Conservation (phyloP, 2,888 invertebrate genomes). For the Bimastos eiseni region DNA sequence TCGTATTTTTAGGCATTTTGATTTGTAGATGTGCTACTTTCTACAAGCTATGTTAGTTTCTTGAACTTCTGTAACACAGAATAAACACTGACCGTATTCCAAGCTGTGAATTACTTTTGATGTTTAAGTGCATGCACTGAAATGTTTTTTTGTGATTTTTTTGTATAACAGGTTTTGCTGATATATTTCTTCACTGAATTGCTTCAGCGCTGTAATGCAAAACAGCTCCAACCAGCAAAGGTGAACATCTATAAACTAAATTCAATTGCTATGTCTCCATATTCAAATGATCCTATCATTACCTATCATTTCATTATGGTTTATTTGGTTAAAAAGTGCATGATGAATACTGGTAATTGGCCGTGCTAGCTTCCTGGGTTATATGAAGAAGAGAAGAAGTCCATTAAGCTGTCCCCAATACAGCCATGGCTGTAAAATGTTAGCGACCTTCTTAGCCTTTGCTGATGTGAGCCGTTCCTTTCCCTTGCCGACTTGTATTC, state of each 20-base stretch:
- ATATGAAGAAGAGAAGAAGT: no score
- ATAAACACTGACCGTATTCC: background rate
- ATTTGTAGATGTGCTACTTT: background rate
- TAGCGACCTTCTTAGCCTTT: no score
- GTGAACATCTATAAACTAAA: slow-evolving; percentile 21
- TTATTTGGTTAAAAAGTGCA: background rate
- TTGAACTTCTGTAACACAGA: background rate
- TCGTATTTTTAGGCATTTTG: background rate
- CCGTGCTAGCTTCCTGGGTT: no score
- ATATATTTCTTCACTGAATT: slow-evolving; percentile 56
- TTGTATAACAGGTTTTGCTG: slow-evolving; percentile 48
- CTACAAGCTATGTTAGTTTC: background rate
- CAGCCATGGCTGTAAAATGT: no score
- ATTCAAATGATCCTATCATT: background rate
- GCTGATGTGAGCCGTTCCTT: no score
- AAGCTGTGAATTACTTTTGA: background rate
- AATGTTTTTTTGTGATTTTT: background rate
- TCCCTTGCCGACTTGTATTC: no score
- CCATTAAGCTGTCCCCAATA: no score
- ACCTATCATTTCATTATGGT: background rate
- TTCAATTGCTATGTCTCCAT: slow-evolving; percentile 41
- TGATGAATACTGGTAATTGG: background rate
- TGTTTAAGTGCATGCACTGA: background rate
- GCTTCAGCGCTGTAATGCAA: slow-evolving; percentile 53
- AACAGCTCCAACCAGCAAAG: slow-evolving; percentile 49